These are phyloP conservation scores for Zaprionus obscuricornis DNA, from an alignment of 2,888 invertebrate species.

Conservation along the genomic window DNA sequence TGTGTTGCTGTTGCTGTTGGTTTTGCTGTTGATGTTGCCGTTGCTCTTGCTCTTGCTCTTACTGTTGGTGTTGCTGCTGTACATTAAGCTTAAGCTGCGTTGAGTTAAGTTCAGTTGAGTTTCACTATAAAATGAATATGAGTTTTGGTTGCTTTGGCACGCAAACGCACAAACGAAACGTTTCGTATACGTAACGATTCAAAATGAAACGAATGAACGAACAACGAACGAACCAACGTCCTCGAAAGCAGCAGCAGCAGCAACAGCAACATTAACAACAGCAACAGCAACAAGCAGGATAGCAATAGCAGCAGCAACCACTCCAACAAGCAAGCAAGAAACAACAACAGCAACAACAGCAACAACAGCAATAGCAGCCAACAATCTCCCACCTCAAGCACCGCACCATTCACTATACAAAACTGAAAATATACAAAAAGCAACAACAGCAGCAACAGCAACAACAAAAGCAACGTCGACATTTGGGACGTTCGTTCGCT, in stretches of 20 bases:
- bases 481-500: conserved; percentile 71
- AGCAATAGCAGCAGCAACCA: conserved; percentile 26
- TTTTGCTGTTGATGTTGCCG: no score
- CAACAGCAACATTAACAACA: conserved; percentile 49
- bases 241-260: conserved; percentile 67
- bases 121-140: conserved; percentile 73
- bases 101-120: conserved; percentile 68
- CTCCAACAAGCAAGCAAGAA: conserved; percentile 16
- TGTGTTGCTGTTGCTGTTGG: conserved; percentile 42
- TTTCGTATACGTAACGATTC: conserved; percentile 31
- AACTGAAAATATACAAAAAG: conserved; percentile 57
- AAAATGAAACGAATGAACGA: conserved; percentile 32
- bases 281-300: conserved; percentile 18
- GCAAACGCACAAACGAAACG: conserved; percentile 64
- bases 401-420: conserved; percentile 27
- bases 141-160: conserved; percentile 71
- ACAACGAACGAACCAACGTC: conserved; percentile 60
- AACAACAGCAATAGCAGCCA: conserved; percentile 23
- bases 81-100: conserved; percentile 68
- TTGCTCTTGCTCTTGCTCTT: conserved; percentile 15
- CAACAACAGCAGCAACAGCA: conserved; percentile 48
- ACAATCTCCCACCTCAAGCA: conserved; percentile 41
- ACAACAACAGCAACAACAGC: conserved; percentile 21
- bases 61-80: conserved; percentile 32
- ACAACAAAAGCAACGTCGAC: conserved; percentile 58